A percentile compares a stretch with the other conserved stretches of the same genome.
phyloP scores from a whole-genome alignment of 1,140 invertebrate species.

The Drosophila oshimai region DNA sequence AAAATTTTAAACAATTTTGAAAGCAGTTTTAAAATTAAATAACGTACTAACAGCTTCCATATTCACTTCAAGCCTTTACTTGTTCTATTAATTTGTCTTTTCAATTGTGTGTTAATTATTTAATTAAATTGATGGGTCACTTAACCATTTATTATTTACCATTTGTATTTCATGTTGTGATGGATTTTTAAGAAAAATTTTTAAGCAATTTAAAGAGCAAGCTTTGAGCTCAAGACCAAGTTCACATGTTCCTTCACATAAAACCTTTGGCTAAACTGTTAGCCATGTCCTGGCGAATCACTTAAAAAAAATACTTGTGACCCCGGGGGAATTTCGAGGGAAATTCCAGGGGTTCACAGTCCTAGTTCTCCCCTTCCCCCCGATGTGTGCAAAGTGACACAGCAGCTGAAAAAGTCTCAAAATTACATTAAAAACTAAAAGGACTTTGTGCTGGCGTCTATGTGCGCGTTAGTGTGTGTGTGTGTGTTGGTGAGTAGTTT shows the following conservation, averaged over 20 bases:
- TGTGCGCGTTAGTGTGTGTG: not conserved
- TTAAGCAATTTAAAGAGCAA: too few species aligned
- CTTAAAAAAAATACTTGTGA: slow-evolving; percentile 12
- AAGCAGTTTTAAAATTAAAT: too few species aligned
- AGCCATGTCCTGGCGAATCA: slow-evolving; percentile 22
- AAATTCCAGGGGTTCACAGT: not conserved
- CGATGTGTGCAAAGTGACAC: slow-evolving; percentile 53
- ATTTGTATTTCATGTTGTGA: too few species aligned
- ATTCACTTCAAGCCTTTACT: too few species aligned
- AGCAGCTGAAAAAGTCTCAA: slow-evolving; percentile 64
- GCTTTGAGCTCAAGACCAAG: too few species aligned
- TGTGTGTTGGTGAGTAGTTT: slow-evolving; percentile 52
- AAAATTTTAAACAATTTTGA: too few species aligned
- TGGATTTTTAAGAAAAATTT: too few species aligned
- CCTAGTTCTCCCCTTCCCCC: slow-evolving; percentile 1
- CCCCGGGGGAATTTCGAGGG: not conserved
- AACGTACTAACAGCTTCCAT: too few species aligned
- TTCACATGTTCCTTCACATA: not conserved
- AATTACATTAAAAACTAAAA: slow-evolving; percentile 77
- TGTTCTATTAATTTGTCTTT: too few species aligned
- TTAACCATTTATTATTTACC: too few species aligned
- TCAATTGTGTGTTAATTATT: too few species aligned
- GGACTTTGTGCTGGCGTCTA: slow-evolving; percentile 35
- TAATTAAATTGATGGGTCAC: too few species aligned
- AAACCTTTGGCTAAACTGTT: slow-evolving; percentile 6